phyloP scores from a whole-genome alignment of 2,888 invertebrate species.

The Syritta pipiens region DNA sequence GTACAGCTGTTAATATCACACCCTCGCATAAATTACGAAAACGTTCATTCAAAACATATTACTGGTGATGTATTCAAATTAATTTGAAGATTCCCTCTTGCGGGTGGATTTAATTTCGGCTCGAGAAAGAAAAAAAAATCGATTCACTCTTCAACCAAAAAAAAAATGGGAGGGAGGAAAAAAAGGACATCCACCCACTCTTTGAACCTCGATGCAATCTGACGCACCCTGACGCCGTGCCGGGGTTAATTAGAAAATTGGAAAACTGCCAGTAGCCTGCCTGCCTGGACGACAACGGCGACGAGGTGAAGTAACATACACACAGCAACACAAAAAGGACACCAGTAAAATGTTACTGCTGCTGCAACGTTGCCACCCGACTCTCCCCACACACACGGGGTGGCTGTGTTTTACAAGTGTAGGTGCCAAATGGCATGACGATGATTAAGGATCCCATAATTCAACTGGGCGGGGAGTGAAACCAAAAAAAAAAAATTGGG shows the following conservation, averaged over 20 bases:
- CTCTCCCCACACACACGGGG: background rate
- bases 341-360: slow-evolving; percentile 32
- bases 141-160: too few species aligned
- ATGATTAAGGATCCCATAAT: slow-evolving; percentile 64
- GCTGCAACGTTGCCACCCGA: slow-evolving; percentile 25
- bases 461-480: slow-evolving; percentile 10
- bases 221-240: too few species aligned
- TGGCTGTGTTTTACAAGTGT: slow-evolving; percentile 26
- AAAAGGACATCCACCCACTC: background rate
- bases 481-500: slow-evolving; percentile 19
- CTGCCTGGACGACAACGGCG: slow-evolving; percentile 17
- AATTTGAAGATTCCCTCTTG: slow-evolving; percentile 33
- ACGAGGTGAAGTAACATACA: too few species aligned
- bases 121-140: background rate
- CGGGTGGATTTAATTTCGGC: slow-evolving; percentile 12
- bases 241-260: slow-evolving; percentile 65
- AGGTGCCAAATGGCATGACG: slow-evolving; percentile 61
- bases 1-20: slow-evolving; percentile 63
- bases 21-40: slow-evolving; percentile 60
- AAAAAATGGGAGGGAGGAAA: background rate
- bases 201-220: too few species aligned
- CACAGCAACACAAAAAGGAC: background rate
- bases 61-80: slow-evolving; percentile 62
- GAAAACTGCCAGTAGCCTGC: slow-evolving; percentile 53
- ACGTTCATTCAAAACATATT: slow-evolving; percentile 63